Conservation (phyloP, 2,888 invertebrate genomes). For the Eupithecia tripunctaria region DNA sequence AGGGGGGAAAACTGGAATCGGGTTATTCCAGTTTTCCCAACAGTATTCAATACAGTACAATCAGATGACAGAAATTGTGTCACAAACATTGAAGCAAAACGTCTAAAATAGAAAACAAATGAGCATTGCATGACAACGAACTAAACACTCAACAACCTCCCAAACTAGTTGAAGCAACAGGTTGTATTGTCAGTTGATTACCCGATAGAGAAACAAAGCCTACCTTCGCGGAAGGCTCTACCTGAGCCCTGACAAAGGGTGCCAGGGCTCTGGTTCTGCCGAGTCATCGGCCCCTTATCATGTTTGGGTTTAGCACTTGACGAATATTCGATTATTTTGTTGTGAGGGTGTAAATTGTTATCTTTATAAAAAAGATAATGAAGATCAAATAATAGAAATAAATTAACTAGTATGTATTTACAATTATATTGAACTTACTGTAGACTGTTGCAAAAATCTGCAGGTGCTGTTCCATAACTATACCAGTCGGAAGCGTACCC, state of each 20-base stretch:
- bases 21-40: too few species aligned
- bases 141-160: background rate
- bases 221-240: constrained; percentile 59
- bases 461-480: too few species aligned
- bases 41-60: too few species aligned
- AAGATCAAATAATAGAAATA: too few species aligned
- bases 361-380: too few species aligned
- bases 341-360: background rate
- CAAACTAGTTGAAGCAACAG: constrained; percentile 43
- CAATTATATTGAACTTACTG: too few species aligned
- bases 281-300: constrained; percentile 40
- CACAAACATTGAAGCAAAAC: background rate
- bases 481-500: too few species aligned
- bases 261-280: constrained; percentile 24
- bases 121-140: constrained; percentile 1
- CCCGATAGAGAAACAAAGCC: constrained; percentile 59
- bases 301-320: constrained; percentile 24
- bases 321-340: background rate
- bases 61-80: background rate
- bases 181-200: constrained; percentile 40
- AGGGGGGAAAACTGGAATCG: too few species aligned
- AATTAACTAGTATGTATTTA: too few species aligned
- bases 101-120: background rate
- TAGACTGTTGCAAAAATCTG: too few species aligned
- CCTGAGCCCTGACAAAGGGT: constrained; percentile 54